Evolutionary conservation across 2,797 vertebrate genomes (phyloP).

Genomic region (Rhinogobio ventralis): DNA sequence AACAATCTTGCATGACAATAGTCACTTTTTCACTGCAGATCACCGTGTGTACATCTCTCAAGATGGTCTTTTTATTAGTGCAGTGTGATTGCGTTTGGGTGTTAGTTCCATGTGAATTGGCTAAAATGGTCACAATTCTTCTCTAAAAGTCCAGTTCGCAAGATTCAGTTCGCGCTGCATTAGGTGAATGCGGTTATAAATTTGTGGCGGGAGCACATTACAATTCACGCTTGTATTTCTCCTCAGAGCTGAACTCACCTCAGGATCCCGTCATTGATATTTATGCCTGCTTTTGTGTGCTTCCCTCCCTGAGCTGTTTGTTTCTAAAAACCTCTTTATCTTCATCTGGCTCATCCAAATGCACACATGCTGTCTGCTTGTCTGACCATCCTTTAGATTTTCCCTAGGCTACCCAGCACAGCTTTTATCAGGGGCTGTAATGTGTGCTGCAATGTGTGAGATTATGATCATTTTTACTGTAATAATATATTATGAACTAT

Average conservation of each 20-base stretch:
- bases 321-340: slow-evolving; percentile 52
- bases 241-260: slow-evolving; percentile 16
- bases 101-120: background rate
- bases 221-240: slow-evolving; percentile 32
- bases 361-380: slow-evolving; percentile 45
- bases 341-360: slow-evolving; percentile 41
- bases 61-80: background rate
- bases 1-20: background rate
- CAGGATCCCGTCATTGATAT: slow-evolving; percentile 49
- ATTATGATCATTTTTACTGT: background rate
- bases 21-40: background rate
- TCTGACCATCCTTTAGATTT: slow-evolving; percentile 18
- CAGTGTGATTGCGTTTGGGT: background rate
- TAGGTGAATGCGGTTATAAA: background rate
- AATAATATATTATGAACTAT: background rate
- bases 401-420: background rate
- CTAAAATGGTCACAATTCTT: background rate
- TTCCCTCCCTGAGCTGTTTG: slow-evolving; percentile 38
- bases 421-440: slow-evolving; percentile 8
- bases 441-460: slow-evolving; percentile 6
- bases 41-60: background rate
- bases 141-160: background rate
- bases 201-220: slow-evolving; percentile 7
- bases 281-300: slow-evolving; percentile 45
- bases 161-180: background rate